phyloP scores from a whole-genome alignment of 2,113 vertebrate species.

The Notechis scutatus region DNA sequence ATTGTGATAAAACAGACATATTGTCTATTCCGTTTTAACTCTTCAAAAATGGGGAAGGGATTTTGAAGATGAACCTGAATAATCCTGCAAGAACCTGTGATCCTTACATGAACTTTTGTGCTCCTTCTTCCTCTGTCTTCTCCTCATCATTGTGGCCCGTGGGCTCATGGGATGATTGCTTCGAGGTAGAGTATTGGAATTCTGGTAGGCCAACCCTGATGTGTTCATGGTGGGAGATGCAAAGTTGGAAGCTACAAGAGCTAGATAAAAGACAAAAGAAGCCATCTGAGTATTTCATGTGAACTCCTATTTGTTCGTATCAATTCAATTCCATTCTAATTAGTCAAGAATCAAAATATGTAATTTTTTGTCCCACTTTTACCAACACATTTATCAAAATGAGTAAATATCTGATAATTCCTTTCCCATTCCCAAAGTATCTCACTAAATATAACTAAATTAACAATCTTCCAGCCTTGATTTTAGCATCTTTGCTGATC shows the following conservation, averaged over 20 bases:
- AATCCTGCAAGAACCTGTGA: not conserved
- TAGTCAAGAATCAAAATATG: not conserved
- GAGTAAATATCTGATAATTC: not conserved
- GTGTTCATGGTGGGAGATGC: slow-evolving; percentile 83
- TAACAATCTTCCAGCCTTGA: not conserved
- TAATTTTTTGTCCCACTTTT: not conserved
- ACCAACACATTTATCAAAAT: not conserved
- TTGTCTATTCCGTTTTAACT: not conserved
- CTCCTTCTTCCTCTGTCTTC: slow-evolving; percentile 84
- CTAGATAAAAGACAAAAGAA: slow-evolving; percentile 54
- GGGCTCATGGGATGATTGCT: slow-evolving; percentile 85
- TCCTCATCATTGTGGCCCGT: slow-evolving; percentile 77
- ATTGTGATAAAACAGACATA: not conserved
- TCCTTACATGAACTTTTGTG: slow-evolving; percentile 89
- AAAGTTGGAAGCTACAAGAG: slow-evolving; percentile 86
- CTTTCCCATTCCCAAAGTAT: not conserved
- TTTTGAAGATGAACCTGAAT: not conserved
- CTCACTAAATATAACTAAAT: not conserved
- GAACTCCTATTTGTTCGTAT: not conserved
- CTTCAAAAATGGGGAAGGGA: not conserved
- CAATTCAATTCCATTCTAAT: not conserved
- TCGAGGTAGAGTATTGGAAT: slow-evolving; percentile 83
- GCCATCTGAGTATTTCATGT: accelerated
- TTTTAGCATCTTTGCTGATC: not conserved
- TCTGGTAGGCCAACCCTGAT: slow-evolving; percentile 84